Base-by-base conservation (phyloP, 1,140 invertebrate species). In the Aphelenchoides fujianensis region DNA sequence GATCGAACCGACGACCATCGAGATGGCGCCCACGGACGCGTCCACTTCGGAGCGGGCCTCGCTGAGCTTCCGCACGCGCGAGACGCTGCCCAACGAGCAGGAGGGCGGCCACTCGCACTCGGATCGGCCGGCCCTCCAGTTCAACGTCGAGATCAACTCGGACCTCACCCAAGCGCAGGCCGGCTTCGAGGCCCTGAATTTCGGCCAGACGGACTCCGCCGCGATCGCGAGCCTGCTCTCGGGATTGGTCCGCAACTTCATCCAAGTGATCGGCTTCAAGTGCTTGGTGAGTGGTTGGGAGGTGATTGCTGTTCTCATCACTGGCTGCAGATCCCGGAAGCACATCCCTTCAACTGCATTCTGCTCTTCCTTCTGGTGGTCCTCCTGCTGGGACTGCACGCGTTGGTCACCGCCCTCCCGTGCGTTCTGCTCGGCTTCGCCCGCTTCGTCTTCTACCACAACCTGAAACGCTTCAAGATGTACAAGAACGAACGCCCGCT, bases 71-170 rank as follows among this genome's bases (percentile, higher is more conserved):
- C 12, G 41, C 41, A 48, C 41, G 12, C 41, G 41, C 23, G 41
- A 48, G 23, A 48, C 41, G 23, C 12, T 23, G 12, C 23, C 41
- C 23, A 16, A 12, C 41, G 41, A 12, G 12, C 12, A 48, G 12
- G 41, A 48, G 23, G 12, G 41, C 41, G 12, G 12, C 23, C n/a
- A n/a, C n/a, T n/a, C n/a, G n/a, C n/a, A n/a, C n/a, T 48, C 41
- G 12, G 41, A 48, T 48, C 41, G 41, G 23, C 41, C 41, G 41
- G 12, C 41, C 41, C 23, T 48, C 12, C 41, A 48, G 23, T 48
- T 48, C 23, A 53, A 62, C 7, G 12, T n/a, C 16, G 64, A 68
- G 28, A 53, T 68, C n/a, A 62, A 53, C 16, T 48, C 41, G 41
- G 23, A 48, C 23, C 41, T 48, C 41, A 23, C 12, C 12, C 41